A percentile compares a stretch with the other conserved stretches of the same genome.
Conservation (phyloP, 2,797 vertebrate species). For the Emys orbicularis region DNA sequence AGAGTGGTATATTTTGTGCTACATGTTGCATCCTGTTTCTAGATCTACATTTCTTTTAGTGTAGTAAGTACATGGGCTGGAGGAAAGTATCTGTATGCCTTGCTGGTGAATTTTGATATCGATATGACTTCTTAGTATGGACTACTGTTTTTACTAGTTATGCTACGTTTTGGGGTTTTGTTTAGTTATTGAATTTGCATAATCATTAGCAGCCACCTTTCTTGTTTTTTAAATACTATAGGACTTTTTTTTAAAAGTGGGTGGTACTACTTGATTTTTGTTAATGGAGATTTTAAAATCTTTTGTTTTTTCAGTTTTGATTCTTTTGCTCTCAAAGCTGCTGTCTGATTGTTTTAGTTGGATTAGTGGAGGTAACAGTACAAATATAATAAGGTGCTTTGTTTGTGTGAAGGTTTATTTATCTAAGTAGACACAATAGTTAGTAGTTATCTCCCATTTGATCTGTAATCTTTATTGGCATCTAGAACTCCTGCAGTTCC, state of each 20-base stretch:
- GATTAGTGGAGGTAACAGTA: slow-evolving; percentile 68
- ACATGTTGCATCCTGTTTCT: not conserved
- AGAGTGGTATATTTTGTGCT: not conserved
- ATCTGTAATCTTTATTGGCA: slow-evolving; percentile 77
- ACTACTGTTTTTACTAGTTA: not conserved
- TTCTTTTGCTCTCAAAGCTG: slow-evolving; percentile 22
- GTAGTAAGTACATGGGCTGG: not conserved
- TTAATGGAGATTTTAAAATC: slow-evolving; percentile 27
- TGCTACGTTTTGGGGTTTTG: slow-evolving; percentile 18
- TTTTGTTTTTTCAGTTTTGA: slow-evolving; percentile 24
- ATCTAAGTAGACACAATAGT: slow-evolving; percentile 64
- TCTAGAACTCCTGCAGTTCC: slow-evolving; percentile 73
- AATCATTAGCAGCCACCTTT: not conserved
- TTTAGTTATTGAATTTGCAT: slow-evolving; percentile 35
- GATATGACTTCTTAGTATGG: not conserved
- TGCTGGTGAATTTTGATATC: slow-evolving; percentile 32
- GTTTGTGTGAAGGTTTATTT: slow-evolving; percentile 75
- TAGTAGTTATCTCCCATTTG: slow-evolving; percentile 71
- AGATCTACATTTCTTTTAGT: not conserved
- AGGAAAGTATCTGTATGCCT: not conserved
- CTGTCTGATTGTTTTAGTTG: slow-evolving; percentile 64
- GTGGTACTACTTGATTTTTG: slow-evolving; percentile 5
- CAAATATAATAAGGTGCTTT: slow-evolving; percentile 74
- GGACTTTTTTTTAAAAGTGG: not conserved
- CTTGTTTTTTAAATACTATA: slow-evolving; percentile 3